Conservation (phyloP, 2,797 vertebrate genomes). For the Esox lucius region DNA sequence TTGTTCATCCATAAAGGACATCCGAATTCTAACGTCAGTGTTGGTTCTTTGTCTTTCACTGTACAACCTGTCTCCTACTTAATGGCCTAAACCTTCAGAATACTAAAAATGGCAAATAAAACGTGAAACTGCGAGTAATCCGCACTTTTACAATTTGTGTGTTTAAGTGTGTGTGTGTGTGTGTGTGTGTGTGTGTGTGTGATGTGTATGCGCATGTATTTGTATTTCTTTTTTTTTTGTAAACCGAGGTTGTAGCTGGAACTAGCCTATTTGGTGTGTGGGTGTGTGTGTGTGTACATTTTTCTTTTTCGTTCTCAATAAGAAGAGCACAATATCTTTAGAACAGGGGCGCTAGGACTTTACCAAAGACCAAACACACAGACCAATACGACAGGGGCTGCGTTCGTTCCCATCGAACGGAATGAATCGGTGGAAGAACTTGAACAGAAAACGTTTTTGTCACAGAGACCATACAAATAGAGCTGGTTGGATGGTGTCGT, state of each 20-base stretch:
- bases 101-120: constrained; percentile 47
- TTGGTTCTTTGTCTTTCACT: constrained; percentile 71
- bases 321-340: constrained; percentile 43
- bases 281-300: constrained; percentile 52
- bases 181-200: constrained; percentile 28
- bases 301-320: constrained; percentile 55
- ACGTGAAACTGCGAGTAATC: constrained; percentile 76
- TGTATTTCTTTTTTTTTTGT: constrained; percentile 41
- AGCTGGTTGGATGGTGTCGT: not conserved
- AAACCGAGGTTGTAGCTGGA: constrained; percentile 32
- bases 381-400: not conserved
- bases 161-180: constrained; percentile 50
- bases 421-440: no score
- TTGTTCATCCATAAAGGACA: constrained; percentile 61
- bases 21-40: constrained; percentile 69
- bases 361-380: constrained; percentile 66
- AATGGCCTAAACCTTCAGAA: constrained; percentile 69
- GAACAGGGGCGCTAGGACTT: constrained; percentile 61
- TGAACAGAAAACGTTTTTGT: not conserved
- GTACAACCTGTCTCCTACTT: constrained; percentile 76
- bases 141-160: constrained; percentile 68
- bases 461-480: not conserved
- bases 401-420: no score
- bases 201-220: constrained; percentile 53
- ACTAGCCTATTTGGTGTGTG: constrained; percentile 34